Base-by-base conservation (phyloP, 2,797 vertebrate genomes). In the Enteromius viviparus region DNA sequence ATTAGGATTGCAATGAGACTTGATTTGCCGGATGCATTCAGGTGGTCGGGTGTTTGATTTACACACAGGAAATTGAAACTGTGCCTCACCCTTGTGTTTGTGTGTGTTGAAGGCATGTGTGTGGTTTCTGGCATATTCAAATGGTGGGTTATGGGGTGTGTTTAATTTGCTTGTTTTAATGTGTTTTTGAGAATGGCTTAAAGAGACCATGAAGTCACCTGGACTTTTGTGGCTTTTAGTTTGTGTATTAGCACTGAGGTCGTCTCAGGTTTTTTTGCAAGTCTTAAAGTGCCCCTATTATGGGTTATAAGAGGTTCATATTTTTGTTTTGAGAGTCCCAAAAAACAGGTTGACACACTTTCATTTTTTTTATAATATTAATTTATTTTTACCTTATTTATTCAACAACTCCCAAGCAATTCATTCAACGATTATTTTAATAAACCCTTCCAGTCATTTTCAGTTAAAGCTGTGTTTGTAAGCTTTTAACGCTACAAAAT, bases 121-220 rank as follows among this genome's bases (percentile, higher is more conserved):
- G 76, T 51, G 76, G 62, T 66, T 47, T 51, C 10, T 78, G 42
- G n/a, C 60, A 34, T 66, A 78, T 78, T 49, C 60, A 78, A 78
- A 78, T 78, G 6, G 42, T 49, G 42, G 17, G 40, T 29, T 21
- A 64, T 64, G 37, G 42, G 76, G 55, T 45, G 37, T 64, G 76
- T 64, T 64, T 45, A 64, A 40, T 76, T 76, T 76, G 72, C 10
- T 76, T 76, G 72, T 34, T 58, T 23, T 76, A 40, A 76, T 76
- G 72, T 58, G 34, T 76, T 58, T 76, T 74, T 40, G 32, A 3
- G 21, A 76, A 23, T 37, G 51, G 51, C 51, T 75, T 55, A n/a
- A 75, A 75, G 32, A 58, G 72, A 3, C 51, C 32, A 23, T 75
- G 51, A 40, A 75, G 55, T 58, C 51, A 40, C 70, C 5, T 72